phyloP scores from a whole-genome alignment of 2,113 vertebrate genomes.

The Microtus pennsylvanicus region DNA sequence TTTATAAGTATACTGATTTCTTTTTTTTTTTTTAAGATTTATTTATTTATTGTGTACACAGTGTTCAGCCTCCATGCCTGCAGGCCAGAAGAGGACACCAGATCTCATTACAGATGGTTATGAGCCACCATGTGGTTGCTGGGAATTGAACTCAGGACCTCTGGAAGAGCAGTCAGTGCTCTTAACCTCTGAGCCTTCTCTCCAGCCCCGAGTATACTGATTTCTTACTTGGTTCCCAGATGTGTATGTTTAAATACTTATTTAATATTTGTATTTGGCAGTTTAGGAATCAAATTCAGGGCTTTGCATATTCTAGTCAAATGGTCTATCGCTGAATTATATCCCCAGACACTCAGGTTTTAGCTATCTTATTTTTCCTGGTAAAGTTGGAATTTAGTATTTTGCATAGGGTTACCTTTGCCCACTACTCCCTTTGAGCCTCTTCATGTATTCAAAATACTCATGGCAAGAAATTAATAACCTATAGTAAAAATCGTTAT shows the following conservation, averaged over 20 bases:
- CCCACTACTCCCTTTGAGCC: neutral
- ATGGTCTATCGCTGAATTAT: neutral
- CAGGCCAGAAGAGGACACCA: no score
- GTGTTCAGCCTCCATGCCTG: no score
- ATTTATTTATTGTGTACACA: no score
- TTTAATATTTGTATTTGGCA: neutral
- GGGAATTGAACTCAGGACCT: no score
- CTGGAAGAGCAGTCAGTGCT: no score
- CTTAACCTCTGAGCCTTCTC: no score
- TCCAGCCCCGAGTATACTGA: no score
- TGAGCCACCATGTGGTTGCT: no score
- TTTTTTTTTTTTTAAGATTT: neutral
- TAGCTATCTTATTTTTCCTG: neutral
- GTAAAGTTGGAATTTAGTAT: neutral
- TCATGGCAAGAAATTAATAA: conserved; percentile 5
- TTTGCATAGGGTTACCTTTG: conserved; percentile 16
- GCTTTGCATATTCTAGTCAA: neutral
- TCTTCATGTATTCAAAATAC: neutral
- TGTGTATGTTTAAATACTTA: conserved; percentile 32
- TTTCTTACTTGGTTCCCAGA: neutral
- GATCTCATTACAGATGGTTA: no score
- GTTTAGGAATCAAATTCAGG: neutral
- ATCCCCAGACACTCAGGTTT: neutral
- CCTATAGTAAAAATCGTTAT: neutral
- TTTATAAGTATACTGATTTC: conserved; percentile 4